Evolutionary conservation across 53 echinoderm and acorn worm species (phyloP), one percentile per base, ranked within the genome.

Genomic region (Holothuria scabra): DNA sequence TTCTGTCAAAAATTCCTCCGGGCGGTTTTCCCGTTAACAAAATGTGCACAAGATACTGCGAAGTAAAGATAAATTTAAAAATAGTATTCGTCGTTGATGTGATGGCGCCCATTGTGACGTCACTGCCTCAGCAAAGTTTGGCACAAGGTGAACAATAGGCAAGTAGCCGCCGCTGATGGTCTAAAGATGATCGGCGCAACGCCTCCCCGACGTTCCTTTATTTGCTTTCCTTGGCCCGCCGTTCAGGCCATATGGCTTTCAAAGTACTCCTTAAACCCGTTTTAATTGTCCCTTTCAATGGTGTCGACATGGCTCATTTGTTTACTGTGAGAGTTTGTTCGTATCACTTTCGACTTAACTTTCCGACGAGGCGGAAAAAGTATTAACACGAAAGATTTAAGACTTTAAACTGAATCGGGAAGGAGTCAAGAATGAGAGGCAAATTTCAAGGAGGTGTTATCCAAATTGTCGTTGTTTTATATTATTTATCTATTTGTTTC

Each of bases 271-370:
- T 13, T 34, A 69, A 69, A 69, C 76, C 49, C 55, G 28, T 24
- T 76, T 76, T 76, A 76, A 49, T 76, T 76, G 28, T 76, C 46
- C 76, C 19, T 49, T 49, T 46, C 57, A 49, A 23, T 46, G 57
- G 44, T 49, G 31, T 37, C 35, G 31, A 29, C 76, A 76, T 46
- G 76, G 55, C 76, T 76, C 76, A 76, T 76, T 76, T 76, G 49
- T 46, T 76, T n/a, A 26, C 18, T 46, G 13, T 56, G 46, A 23
- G 26, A 14, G 52, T 56, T 76, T 76, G 22, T 24, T 55, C 76
- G 55, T 76, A 76, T 76, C 76, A 56, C 76, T 56, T 76, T 76
- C 76, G 28, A 22, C 57, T 76, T 52, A 29, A 68, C 69, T 31
- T 68, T 68, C 52, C 52, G 52, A 52, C 52, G 52, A 52, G 52